A percentile compares a stretch with the other conserved stretches of the same genome.
These are phyloP conservation scores for Pyrrhia umbra DNA, from an alignment of 2,888 invertebrate species.

Conservation along the genomic window DNA sequence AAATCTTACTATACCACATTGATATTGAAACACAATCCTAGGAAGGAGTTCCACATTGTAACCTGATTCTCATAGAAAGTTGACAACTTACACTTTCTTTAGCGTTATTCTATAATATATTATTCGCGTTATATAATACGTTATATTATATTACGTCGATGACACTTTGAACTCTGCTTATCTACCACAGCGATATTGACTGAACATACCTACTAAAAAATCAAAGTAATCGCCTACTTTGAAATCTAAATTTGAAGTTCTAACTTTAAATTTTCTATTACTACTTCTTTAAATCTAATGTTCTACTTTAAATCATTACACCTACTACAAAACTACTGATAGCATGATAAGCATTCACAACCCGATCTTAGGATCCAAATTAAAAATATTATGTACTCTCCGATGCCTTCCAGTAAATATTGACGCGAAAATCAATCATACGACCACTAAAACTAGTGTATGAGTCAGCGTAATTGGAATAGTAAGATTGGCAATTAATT, in stretches of 20 bases:
- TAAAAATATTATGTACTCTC: too few relatives aligned
- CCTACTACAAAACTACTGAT: too few relatives aligned
- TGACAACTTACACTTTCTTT: constrained; percentile 45
- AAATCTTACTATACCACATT: constrained; percentile 5
- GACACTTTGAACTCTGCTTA: constrained; percentile 49
- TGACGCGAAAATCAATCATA: too few relatives aligned
- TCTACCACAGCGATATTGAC: constrained; percentile 33
- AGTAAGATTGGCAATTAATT: too few relatives aligned
- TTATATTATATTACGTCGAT: constrained; percentile 33
- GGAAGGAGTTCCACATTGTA: constrained; percentile 38
- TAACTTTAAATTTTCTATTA: too few relatives aligned
- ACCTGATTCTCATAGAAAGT: constrained; percentile 37
- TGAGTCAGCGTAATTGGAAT: too few relatives aligned
- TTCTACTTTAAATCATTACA: too few relatives aligned
- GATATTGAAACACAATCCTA: constrained; percentile 23
- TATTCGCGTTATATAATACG: constrained; percentile 46
- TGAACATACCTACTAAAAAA: constrained; percentile 18
- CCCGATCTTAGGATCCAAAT: too few relatives aligned
- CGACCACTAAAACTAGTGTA: too few relatives aligned
- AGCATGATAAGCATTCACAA: too few relatives aligned
- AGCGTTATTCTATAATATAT: constrained; percentile 3
- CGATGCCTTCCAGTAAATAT: too few relatives aligned
- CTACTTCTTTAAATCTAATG: too few relatives aligned
- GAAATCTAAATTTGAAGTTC: constrained; percentile 26
- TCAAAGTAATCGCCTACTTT: constrained; percentile 15